These are phyloP conservation scores for Listrodromus nycthemerus DNA, from an alignment of 2,888 invertebrate genomes.

Conservation along the genomic window DNA sequence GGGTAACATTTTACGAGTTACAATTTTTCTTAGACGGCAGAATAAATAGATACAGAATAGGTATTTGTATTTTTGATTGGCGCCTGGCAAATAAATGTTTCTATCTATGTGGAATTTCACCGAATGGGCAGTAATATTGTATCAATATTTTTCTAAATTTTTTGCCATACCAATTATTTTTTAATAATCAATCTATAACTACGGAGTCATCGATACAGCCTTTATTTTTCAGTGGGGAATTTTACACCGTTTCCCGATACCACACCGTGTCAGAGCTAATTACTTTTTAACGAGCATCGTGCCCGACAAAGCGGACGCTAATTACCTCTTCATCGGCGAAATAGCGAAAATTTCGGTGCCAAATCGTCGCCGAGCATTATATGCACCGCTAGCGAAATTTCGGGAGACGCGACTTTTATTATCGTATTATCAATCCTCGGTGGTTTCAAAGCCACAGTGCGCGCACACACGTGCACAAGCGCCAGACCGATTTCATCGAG, in stretches of 20 bases:
- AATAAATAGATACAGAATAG: too few species aligned
- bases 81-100: too few species aligned
- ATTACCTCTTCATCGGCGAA: conserved; percentile 29
- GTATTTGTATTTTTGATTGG: too few species aligned
- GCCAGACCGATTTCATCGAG: neutral
- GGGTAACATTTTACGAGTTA: too few species aligned
- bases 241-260: neutral
- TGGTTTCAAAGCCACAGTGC: conserved; percentile 6
- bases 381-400: conserved; percentile 6
- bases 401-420: neutral
- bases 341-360: neutral
- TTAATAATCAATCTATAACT: neutral
- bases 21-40: too few species aligned
- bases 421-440: conserved; percentile 3
- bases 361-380: neutral
- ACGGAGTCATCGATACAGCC: neutral
- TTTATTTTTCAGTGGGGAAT: neutral
- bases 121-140: neutral
- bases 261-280: conserved; percentile 40
- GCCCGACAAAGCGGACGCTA: conserved; percentile 42
- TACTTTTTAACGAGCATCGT: conserved; percentile 55
- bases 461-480: neutral
- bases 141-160: neutral
- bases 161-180: neutral
- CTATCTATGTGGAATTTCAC: neutral